A percentile compares a stretch with the other conserved stretches of the same genome.
Evolutionary conservation across 2,113 vertebrate genomes (phyloP).

Genomic region (Pristiophorus japonicus): DNA sequence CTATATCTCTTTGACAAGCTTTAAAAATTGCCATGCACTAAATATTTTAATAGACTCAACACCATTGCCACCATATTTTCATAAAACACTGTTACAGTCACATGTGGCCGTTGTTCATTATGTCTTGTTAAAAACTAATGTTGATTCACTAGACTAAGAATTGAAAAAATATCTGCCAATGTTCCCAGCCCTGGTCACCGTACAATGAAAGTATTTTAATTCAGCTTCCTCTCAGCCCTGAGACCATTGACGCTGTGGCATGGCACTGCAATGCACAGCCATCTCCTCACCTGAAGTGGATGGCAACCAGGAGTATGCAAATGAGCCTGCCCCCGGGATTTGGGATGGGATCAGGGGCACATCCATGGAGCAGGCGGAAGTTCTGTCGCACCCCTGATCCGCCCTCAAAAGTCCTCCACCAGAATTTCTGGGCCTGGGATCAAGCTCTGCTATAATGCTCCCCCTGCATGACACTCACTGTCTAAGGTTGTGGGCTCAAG

Average conservation of each 20-base stretch:
- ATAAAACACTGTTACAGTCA: not conserved
- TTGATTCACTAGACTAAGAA: not conserved
- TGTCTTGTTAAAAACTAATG: not conserved
- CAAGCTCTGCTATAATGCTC: not conserved
- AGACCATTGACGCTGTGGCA: not conserved
- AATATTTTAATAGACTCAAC: not conserved
- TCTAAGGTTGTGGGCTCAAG: not conserved
- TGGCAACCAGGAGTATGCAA: not conserved
- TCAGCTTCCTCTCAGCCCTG: not conserved
- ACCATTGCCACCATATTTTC: not conserved
- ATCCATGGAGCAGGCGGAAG: not conserved
- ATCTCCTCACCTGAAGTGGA: not conserved
- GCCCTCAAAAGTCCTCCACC: not conserved
- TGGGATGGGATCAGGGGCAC: not conserved
- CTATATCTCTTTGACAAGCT: not conserved
- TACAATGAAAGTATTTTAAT: not conserved
- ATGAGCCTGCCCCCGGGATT: not conserved
- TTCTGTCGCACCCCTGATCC: not conserved
- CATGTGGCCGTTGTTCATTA: not conserved
- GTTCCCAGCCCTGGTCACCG: not conserved
- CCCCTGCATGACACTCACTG: not conserved
- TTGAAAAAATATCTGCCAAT: not conserved
- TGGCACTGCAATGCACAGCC: not conserved
- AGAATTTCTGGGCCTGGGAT: not conserved
- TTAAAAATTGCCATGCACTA: not conserved